Evolutionary conservation across 2,113 vertebrate genomes (phyloP).

Genomic region (Agelaius phoeniceus): DNA sequence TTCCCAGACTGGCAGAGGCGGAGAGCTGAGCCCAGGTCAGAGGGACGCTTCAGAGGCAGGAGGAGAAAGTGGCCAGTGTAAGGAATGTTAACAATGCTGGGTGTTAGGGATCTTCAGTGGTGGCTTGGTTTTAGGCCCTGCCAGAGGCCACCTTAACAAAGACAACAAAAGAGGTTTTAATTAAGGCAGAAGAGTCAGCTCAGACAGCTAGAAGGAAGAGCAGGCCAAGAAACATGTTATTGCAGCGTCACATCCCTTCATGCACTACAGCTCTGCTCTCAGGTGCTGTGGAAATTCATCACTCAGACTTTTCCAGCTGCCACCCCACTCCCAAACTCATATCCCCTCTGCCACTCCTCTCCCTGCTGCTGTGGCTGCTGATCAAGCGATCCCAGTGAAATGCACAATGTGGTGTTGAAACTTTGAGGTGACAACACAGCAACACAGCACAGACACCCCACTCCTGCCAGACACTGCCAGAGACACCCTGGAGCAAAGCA

Average conservation of each 20-base stretch:
- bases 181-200: background rate
- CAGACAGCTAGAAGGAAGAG: background rate
- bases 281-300: fast-evolving
- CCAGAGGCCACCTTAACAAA: slow-evolving; percentile 66
- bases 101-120: slow-evolving; percentile 37
- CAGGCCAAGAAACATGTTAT: fast-evolving
- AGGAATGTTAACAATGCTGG: slow-evolving; percentile 39
- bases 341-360: background rate
- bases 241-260: background rate
- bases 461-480: background rate
- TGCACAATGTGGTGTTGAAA: background rate
- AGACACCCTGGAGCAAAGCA: background rate
- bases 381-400: background rate
- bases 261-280: background rate
- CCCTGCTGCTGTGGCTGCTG: background rate
- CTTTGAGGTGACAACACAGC: slow-evolving; percentile 27
- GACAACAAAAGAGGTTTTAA: slow-evolving; percentile 58
- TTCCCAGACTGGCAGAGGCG: background rate
- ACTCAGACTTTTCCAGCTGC: background rate
- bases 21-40: slow-evolving; percentile 17
- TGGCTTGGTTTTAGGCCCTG: slow-evolving; percentile 52
- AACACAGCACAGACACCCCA: slow-evolving; percentile 23
- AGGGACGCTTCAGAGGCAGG: background rate
- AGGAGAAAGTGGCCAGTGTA: slow-evolving; percentile 41
- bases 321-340: background rate